Evolutionary conservation across 2,113 vertebrate genomes (phyloP), one percentile per base, ranked within the genome.

Genomic region (Nothoprocta pentlandii): DNA sequence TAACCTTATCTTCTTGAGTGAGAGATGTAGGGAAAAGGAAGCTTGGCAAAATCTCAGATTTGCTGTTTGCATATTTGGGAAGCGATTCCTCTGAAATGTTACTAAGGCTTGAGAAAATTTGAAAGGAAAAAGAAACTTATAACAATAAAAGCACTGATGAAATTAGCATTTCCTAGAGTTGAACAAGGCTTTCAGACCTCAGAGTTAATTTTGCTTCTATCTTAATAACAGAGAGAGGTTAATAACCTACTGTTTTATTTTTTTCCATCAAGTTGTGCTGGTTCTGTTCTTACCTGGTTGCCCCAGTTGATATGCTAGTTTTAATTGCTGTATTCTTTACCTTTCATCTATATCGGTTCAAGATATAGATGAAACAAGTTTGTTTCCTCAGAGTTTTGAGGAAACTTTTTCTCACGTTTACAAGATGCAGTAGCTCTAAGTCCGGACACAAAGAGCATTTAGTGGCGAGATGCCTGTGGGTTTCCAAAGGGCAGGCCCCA

Each of bases 21-120:
- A 75, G 80, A 86, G 36, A 76, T 70, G 44, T 17, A 67, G 64
- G n/a, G 63, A 77, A 53, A 86, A 84, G 73, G 81, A 67, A 69
- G 64, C 42, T 93, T 94, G 88, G 80, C 86, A 85, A 36, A n/a
- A 53, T 3, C 61, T 91, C 46, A 0, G 85, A 93, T 90, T 92
- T 81, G 86, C 59, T 82, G 68, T 85, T 97, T 94, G 83, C 83
- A 87, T 95, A 90, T 90, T 93, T 96, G 93, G 90, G 78, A 92
- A 95, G 94, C 92, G 85, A 95, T 95, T 92, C 92, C 90, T 95
- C 44, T 59, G 83, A 93, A 91, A 97, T 94, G 84, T 63, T 86
- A 83, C 51, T 68, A 74, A 86, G 89, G 58, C 83, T 95, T 95
- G 95, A 88, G 95, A 94, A 95, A 87, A 84, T 86, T 94, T 88